Conservation (phyloP, 2,113 vertebrate genomes). For the Grantiella picta region DNA sequence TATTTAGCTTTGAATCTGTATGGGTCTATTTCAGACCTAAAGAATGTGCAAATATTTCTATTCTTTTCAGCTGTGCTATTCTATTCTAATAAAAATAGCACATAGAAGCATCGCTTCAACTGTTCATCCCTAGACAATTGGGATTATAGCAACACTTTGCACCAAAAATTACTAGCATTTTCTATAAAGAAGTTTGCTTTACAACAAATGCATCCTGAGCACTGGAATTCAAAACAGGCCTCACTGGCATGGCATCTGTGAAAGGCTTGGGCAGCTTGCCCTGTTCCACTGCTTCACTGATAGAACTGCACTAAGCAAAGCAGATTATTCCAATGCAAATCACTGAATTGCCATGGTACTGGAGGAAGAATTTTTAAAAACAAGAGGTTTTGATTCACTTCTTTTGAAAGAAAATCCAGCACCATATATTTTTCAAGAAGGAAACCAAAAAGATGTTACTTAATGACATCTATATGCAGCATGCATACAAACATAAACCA, state of each 20-base stretch:
- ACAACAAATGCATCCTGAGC: neutral
- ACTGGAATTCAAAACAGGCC: neutral
- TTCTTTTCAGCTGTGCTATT: neutral
- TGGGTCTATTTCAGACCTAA: neutral
- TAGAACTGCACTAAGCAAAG: neutral
- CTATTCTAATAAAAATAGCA: neutral
- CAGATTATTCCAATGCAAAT: neutral
- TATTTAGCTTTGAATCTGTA: neutral
- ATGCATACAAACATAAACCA: neutral
- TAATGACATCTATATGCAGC: neutral
- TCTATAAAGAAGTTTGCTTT: neutral
- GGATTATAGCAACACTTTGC: neutral
- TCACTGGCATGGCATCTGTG: neutral
- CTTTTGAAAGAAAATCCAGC: neutral
- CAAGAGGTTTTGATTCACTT: neutral
- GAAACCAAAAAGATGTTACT: neutral
- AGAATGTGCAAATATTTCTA: neutral
- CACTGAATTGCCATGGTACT: neutral
- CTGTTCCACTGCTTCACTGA: neutral
- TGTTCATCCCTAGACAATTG: neutral
- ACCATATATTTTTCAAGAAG: neutral
- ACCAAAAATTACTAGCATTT: neutral
- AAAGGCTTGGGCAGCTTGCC: neutral
- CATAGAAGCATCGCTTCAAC: fast-evolving
- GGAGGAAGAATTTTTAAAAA: neutral